Conservation (phyloP, 2,797 vertebrate genomes). For the Falco naumanni region DNA sequence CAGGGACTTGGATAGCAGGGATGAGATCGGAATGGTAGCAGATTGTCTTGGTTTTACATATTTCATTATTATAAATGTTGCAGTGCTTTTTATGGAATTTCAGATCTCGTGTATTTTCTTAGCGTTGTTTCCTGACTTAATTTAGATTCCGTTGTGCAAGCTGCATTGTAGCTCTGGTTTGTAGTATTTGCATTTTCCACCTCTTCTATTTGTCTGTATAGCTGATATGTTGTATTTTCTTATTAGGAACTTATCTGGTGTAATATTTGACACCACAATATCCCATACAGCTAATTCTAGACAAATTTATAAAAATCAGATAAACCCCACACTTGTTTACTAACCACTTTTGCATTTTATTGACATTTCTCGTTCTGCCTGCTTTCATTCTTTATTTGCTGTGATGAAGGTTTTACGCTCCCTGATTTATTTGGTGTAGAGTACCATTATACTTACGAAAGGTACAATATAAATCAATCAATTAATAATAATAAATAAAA, state of each 20-base stretch:
- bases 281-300: not conserved
- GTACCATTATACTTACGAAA: not conserved
- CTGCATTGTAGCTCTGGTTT: not conserved
- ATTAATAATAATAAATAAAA: conserved; percentile 21
- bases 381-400: conserved; percentile 34
- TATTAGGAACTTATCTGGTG: not conserved
- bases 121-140: not conserved
- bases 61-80: conserved; percentile 33
- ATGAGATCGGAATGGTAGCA: not conserved
- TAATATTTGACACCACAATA: not conserved
- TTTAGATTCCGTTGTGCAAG: not conserved
- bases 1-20: not conserved
- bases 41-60: not conserved
- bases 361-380: conserved; percentile 22
- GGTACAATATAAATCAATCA: conserved; percentile 38
- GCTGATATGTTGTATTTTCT: not conserved
- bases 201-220: not conserved
- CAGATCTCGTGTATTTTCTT: not conserved
- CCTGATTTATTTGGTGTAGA: conserved; percentile 52
- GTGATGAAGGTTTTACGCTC: conserved; percentile 23
- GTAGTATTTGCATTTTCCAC: not conserved
- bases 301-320: conserved; percentile 15
- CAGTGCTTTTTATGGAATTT: not conserved
- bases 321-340: not conserved
- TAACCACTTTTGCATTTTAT: conserved; percentile 12